Evolutionary conservation across 2,888 invertebrate genomes (phyloP), one percentile per base, ranked within the genome.

Genomic region (Zygogramma bicolorata): DNA sequence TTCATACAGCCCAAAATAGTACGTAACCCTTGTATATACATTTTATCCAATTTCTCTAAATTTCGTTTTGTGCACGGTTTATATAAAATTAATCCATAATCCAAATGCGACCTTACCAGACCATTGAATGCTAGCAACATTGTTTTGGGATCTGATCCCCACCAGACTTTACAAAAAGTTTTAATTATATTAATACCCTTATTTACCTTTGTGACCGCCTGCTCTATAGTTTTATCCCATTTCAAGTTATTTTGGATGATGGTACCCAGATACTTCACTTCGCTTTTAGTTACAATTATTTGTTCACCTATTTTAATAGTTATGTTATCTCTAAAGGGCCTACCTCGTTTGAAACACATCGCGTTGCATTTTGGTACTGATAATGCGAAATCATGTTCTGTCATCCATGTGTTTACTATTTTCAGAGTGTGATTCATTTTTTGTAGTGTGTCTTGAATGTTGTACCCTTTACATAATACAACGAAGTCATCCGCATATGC

Each of bases 221-320:
- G n/a, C n/a, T n/a, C n/a, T n/a, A 73, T 71, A 42, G 67, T 58
- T 29, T 15, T 29, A 20, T 42, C 53, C 72, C 74, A 77, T 10
- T 66, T 70, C 53, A 74, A n/a, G 4, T 76, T 46, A 10, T 38
- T 20, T 34, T 62, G n/a, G 2, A 65, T 59, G 1, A 34, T 73
- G 8, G 68, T 25, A 15, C 68, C 74, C 29, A 75, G 46, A 27
- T 71, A 76, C 67, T 72, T 74, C 22, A 53, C 20, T 18, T n/a
- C 10, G 10, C 25, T 53, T 8, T 22, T 25, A 10, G 8, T 57
- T 13, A 10, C 3, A 27, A 25, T 0, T 38, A 13, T 0, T 38
- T 38, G 38, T 13, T 38, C n/a, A 38, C 38, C 38, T 57, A 20
- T 57, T 25, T 25, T 25, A 10, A 53, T 7, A 20, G n/a, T 20